Evolutionary conservation across 2,888 invertebrate genomes (phyloP), one percentile per base, ranked within the genome.

Genomic region (Zaprionus lineosus): DNA sequence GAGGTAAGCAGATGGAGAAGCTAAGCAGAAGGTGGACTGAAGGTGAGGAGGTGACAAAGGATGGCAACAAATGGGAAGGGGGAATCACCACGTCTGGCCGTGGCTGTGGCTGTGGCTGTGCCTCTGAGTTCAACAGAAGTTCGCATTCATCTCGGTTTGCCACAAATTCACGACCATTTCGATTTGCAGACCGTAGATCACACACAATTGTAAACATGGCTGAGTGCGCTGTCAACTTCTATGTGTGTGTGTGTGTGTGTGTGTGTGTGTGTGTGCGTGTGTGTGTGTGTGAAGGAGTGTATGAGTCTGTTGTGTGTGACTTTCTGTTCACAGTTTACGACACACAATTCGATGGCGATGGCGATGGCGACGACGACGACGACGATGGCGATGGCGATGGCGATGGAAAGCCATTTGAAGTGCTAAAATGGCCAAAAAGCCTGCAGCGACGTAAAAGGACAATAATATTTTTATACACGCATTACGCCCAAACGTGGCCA

Each of bases 381-480:
- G n/a, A n/a, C n/a, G n/a, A n/a, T n/a, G 51, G 9, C 9, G 16
- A 8, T 41, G n/a, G n/a, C n/a, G n/a, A n/a, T n/a, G n/a, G 28
- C 16, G 39, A n/a, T 48, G 47, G 36, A 21, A 21, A 48, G 47
- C 50, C 57, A 40, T 65, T 65, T 52, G 64, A 59, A 65, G 48
- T 59, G 68, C 51, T 52, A 41, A 69, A 68, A 64, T 64, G 50
- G 52, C 55, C 55, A 48, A 69, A 68, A 64, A 56, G 70, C 60
- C 69, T 50, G 65, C 41, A 64, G 60, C 37, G 37, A 55, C 69
- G 65, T 69, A 64, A 69, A 69, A 70, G 51, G 33, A 65, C 60
- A 65, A 69, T 69, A 53, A 69, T 64, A 69, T 69, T 69, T 69
- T 55, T 47, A 58, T 55, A 55, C 51, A 58, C 58, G 59, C 65